These are phyloP conservation scores for Scaptodrosophila lebanonensis DNA, from an alignment of 1,140 invertebrate species.

Conservation along the genomic window DNA sequence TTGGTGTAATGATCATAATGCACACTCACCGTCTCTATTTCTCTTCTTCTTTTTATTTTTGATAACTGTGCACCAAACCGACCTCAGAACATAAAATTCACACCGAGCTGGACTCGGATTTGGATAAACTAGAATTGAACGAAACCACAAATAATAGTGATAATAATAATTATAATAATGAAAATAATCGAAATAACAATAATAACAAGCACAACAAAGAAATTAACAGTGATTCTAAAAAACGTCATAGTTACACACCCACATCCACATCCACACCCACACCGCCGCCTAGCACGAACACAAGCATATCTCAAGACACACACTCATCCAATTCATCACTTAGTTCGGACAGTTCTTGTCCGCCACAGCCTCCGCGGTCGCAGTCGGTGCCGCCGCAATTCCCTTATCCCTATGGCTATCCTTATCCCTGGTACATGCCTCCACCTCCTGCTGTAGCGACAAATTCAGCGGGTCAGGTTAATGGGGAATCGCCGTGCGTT, in stretches of 20 bases:
- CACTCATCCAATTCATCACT: constrained; percentile 70
- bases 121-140: constrained; percentile 75
- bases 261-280: constrained; percentile 18
- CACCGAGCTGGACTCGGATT: constrained; percentile 73
- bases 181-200: constrained; percentile 39
- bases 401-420: constrained; percentile 62
- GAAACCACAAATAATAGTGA: constrained; percentile 60
- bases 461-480: constrained; percentile 6
- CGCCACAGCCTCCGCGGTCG: constrained; percentile 20
- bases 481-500: constrained; percentile 22
- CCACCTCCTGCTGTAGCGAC: constrained; percentile 19
- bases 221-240: constrained; percentile 61
- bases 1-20: constrained; percentile 53
- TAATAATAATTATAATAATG: constrained; percentile 47
- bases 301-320: constrained; percentile 17
- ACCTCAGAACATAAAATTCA: constrained; percentile 73
- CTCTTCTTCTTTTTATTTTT: constrained; percentile 70
- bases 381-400: constrained; percentile 56
- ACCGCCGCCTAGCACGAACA: constrained; percentile 23
- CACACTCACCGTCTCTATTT: constrained; percentile 71
- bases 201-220: constrained; percentile 44
- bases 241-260: constrained; percentile 51
- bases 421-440: constrained; percentile 64
- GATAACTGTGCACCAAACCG: constrained; percentile 68
- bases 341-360: constrained; percentile 55